These are phyloP conservation scores for Argyrosomus japonicus DNA, from an alignment of 2,113 vertebrate genomes.

Conservation along the genomic window DNA sequence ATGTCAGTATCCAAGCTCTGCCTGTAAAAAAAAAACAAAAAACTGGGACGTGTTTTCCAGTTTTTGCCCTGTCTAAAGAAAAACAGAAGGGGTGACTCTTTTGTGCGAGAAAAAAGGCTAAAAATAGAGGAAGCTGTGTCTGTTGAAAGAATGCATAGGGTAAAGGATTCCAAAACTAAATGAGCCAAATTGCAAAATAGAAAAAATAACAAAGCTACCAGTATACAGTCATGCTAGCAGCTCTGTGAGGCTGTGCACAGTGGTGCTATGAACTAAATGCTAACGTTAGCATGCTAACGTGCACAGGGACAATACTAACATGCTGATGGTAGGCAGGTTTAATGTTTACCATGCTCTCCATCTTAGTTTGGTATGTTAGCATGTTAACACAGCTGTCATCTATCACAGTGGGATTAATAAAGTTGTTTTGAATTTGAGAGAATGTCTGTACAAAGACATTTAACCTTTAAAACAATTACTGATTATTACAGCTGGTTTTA, in stretches of 20 bases:
- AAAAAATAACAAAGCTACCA: not conserved
- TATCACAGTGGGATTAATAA: no score
- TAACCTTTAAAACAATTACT: not conserved
- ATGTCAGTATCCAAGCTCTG: not conserved
- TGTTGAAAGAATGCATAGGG: not conserved
- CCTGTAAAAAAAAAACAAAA: not conserved
- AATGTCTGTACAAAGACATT: not conserved
- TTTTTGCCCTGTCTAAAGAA: not conserved
- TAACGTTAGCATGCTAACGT: not conserved
- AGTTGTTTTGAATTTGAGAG: no score
- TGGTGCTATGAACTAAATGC: not conserved
- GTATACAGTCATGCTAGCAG: not conserved
- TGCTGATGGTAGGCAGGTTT: not conserved
- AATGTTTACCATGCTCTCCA: not conserved
- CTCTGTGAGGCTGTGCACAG: not conserved
- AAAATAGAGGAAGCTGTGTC: slow-evolving; percentile 19
- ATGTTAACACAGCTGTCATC: not conserved
- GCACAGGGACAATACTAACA: not conserved
- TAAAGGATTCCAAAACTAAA: not conserved
- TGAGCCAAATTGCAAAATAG: not conserved
- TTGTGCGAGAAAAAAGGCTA: not conserved
- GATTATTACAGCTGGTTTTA: no score
- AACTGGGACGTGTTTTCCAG: not conserved
- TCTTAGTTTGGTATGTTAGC: not conserved
- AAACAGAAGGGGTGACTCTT: not conserved